A percentile compares a stretch with the other conserved stretches of the same genome.
These are phyloP conservation scores for Parotia lawesii DNA, from an alignment of 2,113 vertebrate genomes.

Conservation along the genomic window DNA sequence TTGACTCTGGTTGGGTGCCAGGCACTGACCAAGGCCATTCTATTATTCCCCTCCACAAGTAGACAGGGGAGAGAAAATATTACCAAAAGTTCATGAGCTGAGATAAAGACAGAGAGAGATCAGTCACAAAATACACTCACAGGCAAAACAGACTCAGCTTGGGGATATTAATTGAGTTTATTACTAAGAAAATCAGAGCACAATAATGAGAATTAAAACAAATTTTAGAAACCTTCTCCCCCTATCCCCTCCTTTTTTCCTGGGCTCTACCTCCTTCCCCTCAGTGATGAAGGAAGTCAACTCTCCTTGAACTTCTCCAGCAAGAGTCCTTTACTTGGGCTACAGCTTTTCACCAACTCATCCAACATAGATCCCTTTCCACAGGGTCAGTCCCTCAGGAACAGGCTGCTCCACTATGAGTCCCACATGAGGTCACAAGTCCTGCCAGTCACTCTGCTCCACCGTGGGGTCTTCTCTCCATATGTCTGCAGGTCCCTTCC, in stretches of 20 bases:
- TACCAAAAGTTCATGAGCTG: neutral
- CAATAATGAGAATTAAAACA: neutral
- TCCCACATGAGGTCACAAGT: accelerated
- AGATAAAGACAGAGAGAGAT: neutral
- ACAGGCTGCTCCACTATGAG: accelerated
- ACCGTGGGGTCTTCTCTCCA: accelerated
- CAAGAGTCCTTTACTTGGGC: no score
- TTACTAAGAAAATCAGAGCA: neutral
- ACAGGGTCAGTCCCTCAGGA: neutral
- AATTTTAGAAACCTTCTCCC: neutral
- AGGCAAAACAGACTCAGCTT: neutral
- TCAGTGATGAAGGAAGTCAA: neutral
- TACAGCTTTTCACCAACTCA: neutral
- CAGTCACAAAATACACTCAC: accelerated
- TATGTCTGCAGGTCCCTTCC: neutral
- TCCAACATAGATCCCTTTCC: neutral
- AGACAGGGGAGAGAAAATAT: neutral
- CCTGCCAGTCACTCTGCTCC: accelerated
- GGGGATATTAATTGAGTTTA: neutral
- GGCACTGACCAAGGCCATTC: neutral
- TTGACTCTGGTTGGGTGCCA: neutral
- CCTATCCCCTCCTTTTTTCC: accelerated
- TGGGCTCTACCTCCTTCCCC: neutral
- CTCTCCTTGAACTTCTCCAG: neutral
- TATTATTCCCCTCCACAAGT: accelerated